Conservation (phyloP, 2,113 vertebrate species). For the Thymallus thymallus region DNA sequence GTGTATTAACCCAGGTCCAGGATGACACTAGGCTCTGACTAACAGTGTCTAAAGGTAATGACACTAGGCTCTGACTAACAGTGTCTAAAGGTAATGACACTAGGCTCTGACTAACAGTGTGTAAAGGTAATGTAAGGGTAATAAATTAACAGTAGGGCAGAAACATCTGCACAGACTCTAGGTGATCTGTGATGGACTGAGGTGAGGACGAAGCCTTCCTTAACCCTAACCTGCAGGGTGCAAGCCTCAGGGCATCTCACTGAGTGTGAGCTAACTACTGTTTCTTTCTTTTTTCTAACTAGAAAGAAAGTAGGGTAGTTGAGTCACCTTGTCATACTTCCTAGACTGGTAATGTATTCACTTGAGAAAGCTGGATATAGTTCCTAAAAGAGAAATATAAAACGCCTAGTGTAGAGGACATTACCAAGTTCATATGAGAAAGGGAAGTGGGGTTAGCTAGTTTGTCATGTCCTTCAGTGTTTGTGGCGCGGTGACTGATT, state of each 20-base stretch:
- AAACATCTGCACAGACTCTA: neutral
- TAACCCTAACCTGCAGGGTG: neutral
- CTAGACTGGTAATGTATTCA: too few relatives aligned
- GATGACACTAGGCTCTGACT: too few relatives aligned
- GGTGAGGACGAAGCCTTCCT: neutral
- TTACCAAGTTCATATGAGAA: neutral
- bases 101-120: too few relatives aligned
- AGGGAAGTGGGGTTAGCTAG: neutral
- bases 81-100: neutral
- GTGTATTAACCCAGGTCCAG: neutral
- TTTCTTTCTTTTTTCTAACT: neutral
- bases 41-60: too few relatives aligned
- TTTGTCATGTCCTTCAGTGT: constrained; percentile 45
- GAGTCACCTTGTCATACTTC: too few relatives aligned
- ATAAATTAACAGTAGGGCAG: neutral
- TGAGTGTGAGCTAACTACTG: neutral
- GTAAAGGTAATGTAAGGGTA: too few relatives aligned
- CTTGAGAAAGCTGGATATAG: too few relatives aligned
- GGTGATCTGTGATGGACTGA: neutral
- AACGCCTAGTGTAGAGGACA: neutral
- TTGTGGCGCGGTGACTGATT: constrained; percentile 57
- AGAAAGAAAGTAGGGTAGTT: neutral
- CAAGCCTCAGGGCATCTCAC: neutral
- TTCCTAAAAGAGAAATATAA: neutral
- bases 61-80: too few relatives aligned